Conservation (phyloP, 2,797 vertebrate species). For the Hozukius guyotensis region DNA sequence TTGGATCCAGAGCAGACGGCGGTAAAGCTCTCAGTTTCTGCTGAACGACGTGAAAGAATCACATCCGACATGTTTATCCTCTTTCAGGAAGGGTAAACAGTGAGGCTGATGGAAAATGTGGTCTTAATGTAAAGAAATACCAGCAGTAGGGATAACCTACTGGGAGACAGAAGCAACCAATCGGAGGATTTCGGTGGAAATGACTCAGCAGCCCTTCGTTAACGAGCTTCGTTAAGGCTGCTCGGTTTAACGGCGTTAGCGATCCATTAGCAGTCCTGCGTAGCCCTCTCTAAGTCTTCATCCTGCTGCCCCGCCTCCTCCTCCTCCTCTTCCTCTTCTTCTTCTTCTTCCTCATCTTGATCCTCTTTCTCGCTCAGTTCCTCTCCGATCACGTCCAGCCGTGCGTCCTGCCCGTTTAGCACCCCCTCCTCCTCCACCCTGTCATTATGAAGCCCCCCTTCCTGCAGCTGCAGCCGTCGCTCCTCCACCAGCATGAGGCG, state of each 20-base stretch:
- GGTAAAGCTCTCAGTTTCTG: neutral
- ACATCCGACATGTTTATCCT: constrained; percentile 12
- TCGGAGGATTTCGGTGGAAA: neutral
- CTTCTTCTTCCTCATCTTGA: constrained; percentile 72
- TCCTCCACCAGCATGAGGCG: constrained; percentile 94
- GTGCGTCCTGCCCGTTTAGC: constrained; percentile 56
- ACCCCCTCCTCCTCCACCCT: constrained; percentile 67
- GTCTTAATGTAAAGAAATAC: constrained; percentile 17
- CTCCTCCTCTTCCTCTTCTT: constrained; percentile 82
- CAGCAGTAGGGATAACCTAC: neutral
- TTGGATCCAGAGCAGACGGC: neutral
- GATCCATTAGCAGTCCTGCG: constrained; percentile 66
- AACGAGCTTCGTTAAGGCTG: constrained; percentile 47
- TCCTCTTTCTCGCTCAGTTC: constrained; percentile 84
- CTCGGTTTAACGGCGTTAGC: constrained; percentile 10
- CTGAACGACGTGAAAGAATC: neutral
- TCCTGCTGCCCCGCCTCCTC: constrained; percentile 24
- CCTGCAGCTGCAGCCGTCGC: constrained; percentile 86
- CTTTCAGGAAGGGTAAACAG: neutral
- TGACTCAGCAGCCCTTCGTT: constrained; percentile 35
- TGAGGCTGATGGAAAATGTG: constrained; percentile 43
- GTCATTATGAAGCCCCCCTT: constrained; percentile 31
- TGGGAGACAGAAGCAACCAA: neutral
- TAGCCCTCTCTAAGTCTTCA: constrained; percentile 53
- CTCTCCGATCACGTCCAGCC: constrained; percentile 83